Base-by-base conservation (phyloP, 2,888 invertebrate species). In the Eugnorisma glareosa region DNA sequence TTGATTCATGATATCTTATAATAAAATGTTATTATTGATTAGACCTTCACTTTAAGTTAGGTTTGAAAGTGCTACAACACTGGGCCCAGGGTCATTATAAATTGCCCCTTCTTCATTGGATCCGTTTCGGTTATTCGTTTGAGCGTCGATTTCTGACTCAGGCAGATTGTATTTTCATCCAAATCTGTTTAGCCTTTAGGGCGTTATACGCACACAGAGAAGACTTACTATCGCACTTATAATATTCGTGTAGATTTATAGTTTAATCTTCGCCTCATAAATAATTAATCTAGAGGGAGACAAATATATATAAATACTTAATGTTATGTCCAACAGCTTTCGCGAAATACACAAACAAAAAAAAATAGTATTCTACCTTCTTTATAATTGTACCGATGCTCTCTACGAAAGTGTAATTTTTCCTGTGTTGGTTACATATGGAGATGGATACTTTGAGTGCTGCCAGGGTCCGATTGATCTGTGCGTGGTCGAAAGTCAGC, bases 401-500 rank as follows among this genome's bases (percentile, higher is more conserved):
- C 91, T 98, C 98, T 0, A 98, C 97, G 57, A 99, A 95, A 0
- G 98, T 97, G 75, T 96, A 97, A 90, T 97, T 98, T 88, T 97
- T 97, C 57, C 98, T 96, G 85, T 97, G 97, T 72, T 97, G 97
- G 89, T 98, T 97, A 92, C 99, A 99, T 0, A 99, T 97, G n/a
- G 97, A 95, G 73, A 99, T 97, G 76, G 98, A 98, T 74, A 97
- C 97, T 93, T 99, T 99, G 71, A 99, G 95, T 21, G 98, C 97
- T 43, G 97, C 97, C 1, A 98, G 97, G 0, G 99, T 98, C 77
- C 97, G 96, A 82, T 97, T 97, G 80, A 99, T 98, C 88, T 98
- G 98, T 79, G 96, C 96, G 90, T 98, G 98, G 92, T 99, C 99
- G 92, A 99, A 99, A 4, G 99, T 99, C 91, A 99, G 97, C 92